Conservation (phyloP, 2,113 vertebrate species). For the Barnardius zonarius region DNA sequence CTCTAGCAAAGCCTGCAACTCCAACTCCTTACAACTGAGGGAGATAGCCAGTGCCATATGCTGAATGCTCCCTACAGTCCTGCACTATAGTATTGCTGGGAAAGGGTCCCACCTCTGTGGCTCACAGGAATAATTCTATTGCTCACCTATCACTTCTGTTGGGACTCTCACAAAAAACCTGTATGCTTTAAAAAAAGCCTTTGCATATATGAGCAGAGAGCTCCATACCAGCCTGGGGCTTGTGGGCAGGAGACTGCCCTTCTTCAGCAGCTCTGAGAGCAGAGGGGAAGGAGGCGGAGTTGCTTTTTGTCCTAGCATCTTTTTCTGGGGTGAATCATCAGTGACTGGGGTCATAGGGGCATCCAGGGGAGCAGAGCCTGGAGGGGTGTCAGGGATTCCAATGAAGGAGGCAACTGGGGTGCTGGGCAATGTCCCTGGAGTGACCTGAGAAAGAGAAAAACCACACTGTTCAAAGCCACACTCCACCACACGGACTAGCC, state of each 20-base stretch:
- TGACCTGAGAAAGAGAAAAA: slow-evolving; percentile 83
- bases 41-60: not conserved
- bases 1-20: slow-evolving; percentile 19
- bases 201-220: slow-evolving; percentile 73
- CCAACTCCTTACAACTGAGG: not conserved
- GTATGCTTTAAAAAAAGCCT: not conserved
- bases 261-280: slow-evolving; percentile 97
- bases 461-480: slow-evolving; percentile 71
- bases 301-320: slow-evolving; percentile 91
- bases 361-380: slow-evolving; percentile 87
- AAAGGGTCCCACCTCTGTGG: not conserved
- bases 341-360: slow-evolving; percentile 85
- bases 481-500: slow-evolving; percentile 62
- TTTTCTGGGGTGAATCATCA: slow-evolving; percentile 97
- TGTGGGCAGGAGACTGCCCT: slow-evolving; percentile 93
- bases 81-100: not conserved
- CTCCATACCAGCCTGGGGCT: slow-evolving; percentile 94
- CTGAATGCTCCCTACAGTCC: not conserved
- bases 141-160: not conserved
- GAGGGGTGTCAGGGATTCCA: slow-evolving; percentile 87
- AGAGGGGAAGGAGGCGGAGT: slow-evolving; percentile 97
- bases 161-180: slow-evolving; percentile 6
- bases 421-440: slow-evolving; percentile 82
- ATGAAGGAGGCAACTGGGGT: slow-evolving; percentile 90
- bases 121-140: not conserved